phyloP scores from a whole-genome alignment of 2,113 vertebrate genomes.

The Verasper variegatus region DNA sequence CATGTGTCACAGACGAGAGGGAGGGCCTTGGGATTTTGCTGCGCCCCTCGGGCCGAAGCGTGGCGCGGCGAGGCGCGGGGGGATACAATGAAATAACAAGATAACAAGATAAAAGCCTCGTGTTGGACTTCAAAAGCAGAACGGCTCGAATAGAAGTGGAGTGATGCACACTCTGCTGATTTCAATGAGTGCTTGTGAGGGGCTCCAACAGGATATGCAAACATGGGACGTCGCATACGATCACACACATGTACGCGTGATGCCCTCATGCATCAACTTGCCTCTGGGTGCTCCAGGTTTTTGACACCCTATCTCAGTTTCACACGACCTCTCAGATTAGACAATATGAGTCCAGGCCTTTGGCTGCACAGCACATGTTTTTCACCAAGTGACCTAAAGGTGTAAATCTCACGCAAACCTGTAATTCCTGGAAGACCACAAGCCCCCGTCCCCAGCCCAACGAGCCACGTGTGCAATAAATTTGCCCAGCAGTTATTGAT shows the following conservation, averaged over 20 bases:
- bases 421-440: constrained; percentile 22
- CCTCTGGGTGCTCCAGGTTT: no score
- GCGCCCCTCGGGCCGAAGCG: constrained; percentile 58
- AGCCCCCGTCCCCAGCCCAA: constrained; percentile 1
- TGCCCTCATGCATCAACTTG: no score
- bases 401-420: constrained; percentile 41
- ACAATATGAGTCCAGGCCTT: no score
- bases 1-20: constrained; percentile 55
- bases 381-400: constrained; percentile 14
- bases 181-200: constrained; percentile 15
- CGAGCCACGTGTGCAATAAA: constrained; percentile 52
- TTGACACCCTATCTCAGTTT: no score
- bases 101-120: constrained; percentile 78
- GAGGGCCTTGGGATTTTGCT: constrained; percentile 61
- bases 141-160: constrained; percentile 50
- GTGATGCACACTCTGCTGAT: constrained; percentile 32
- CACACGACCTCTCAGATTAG: no score
- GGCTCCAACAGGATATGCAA: background rate
- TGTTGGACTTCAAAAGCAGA: constrained; percentile 72
- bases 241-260: background rate
- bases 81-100: constrained; percentile 75
- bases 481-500: constrained; percentile 61
- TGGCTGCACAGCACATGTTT: constrained; percentile 10
- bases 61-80: constrained; percentile 34
- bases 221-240: constrained; percentile 6